Percentiles rank a stretch among this genome's conserved stretches.
phyloP scores from a whole-genome alignment of 2,113 vertebrate species.

The Lepidothrix coronata region DNA sequence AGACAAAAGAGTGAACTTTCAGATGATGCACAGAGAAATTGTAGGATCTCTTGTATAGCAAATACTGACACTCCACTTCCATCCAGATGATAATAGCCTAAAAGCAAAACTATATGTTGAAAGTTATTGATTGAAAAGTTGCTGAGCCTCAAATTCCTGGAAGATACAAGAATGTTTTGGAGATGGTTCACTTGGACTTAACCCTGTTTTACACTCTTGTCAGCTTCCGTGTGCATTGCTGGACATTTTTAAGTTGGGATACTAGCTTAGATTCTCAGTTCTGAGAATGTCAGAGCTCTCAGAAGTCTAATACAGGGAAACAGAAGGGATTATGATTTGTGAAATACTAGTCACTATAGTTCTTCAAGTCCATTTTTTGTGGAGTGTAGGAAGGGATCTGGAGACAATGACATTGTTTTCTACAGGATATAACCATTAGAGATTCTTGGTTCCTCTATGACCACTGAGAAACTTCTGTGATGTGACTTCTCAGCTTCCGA shows the following conservation, averaged over 20 bases:
- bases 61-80: neutral
- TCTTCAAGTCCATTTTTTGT: neutral
- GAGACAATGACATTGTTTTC: neutral
- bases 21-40: neutral
- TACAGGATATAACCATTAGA: neutral
- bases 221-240: neutral
- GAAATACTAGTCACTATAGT: neutral
- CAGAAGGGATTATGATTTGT: neutral
- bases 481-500: neutral
- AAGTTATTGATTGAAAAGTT: neutral
- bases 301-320: neutral
- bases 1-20: neutral
- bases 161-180: neutral
- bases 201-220: neutral
- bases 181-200: neutral
- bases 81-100: neutral
- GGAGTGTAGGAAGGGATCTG: neutral
- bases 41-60: neutral
- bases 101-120: neutral
- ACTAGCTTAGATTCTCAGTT: neutral
- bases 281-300: neutral
- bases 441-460: neutral
- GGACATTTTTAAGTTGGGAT: neutral
- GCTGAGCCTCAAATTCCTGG: neutral
- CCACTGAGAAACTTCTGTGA: neutral